Conservation (phyloP, 2,797 vertebrate species). For the Acanthurus leucopareius region DNA sequence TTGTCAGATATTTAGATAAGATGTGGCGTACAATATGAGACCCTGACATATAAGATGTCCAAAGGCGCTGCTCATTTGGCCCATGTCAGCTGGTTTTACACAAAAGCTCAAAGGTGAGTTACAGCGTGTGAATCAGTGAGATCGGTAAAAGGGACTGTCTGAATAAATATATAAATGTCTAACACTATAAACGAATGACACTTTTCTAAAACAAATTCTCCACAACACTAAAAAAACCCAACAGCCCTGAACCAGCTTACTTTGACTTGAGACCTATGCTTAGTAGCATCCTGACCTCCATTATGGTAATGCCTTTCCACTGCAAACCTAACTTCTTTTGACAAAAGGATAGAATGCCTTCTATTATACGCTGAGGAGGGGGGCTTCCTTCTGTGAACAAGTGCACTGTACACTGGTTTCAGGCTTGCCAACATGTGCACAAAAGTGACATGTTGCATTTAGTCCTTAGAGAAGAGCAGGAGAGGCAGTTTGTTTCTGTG, state of each 20-base stretch:
- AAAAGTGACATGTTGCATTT: constrained; percentile 77
- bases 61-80: constrained; percentile 32
- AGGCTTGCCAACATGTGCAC: constrained; percentile 53
- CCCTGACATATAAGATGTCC: constrained; percentile 36
- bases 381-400: constrained; percentile 64
- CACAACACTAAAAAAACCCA: constrained; percentile 24
- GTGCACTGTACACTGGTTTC: constrained; percentile 55
- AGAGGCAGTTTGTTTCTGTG: constrained; percentile 51
- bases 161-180: constrained; percentile 19
- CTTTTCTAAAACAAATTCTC: constrained; percentile 28
- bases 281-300: constrained; percentile 54
- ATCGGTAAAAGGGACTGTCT: constrained; percentile 14
- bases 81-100: constrained; percentile 41
- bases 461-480: constrained; percentile 39
- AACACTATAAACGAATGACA: constrained; percentile 15
- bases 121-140: constrained; percentile 23
- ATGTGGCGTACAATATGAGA: constrained; percentile 43
- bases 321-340: constrained; percentile 67
- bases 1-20: constrained; percentile 69
- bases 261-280: constrained; percentile 57
- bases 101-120: constrained; percentile 37
- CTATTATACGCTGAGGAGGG: constrained; percentile 48
- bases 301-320: constrained; percentile 61
- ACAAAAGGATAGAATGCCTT: constrained; percentile 77
- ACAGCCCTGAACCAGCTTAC: constrained; percentile 17